A percentile compares a stretch with the other conserved stretches of the same genome.
Conservation (phyloP, 1,140 invertebrate species). For the Euglossa dilemma region DNA sequence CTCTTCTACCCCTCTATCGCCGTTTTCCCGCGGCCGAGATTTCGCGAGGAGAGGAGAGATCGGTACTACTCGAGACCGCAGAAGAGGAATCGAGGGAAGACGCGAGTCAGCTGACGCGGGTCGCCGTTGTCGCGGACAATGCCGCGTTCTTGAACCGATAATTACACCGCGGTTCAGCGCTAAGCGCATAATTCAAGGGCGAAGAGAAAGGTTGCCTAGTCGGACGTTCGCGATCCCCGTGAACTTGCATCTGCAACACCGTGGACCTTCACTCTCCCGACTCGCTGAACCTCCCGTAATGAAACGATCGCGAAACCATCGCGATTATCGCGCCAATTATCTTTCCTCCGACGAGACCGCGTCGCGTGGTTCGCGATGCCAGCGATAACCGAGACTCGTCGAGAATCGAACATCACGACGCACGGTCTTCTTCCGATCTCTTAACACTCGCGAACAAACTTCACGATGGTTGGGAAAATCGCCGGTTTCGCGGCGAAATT, state of each 20-base stretch:
- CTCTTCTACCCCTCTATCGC: neutral
- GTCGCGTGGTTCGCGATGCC: too few species aligned
- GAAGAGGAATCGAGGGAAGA: too few species aligned
- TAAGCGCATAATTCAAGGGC: constrained; percentile 30
- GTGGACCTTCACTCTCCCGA: constrained; percentile 31
- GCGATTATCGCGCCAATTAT: constrained; percentile 4
- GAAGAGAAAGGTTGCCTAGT: constrained; percentile 42
- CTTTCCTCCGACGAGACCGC: neutral
- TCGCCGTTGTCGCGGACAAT: constrained; percentile 25
- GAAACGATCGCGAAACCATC: neutral
- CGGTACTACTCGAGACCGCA: too few species aligned
- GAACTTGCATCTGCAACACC: constrained; percentile 38
- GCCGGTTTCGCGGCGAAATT: too few species aligned
- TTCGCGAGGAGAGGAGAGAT: too few species aligned
- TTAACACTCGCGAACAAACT: too few species aligned
- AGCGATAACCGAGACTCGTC: too few species aligned
- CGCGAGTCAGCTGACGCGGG: neutral
- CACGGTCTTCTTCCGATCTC: too few species aligned
- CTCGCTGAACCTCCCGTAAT: constrained; percentile 6
- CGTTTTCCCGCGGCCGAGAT: neutral
- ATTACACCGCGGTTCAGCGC: constrained; percentile 37
- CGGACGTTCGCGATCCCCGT: constrained; percentile 28
- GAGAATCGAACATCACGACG: too few species aligned
- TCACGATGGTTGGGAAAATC: too few species aligned
- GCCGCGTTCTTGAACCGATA: constrained; percentile 27